Base-by-base conservation (phyloP, 2,113 vertebrate species). In the Gobius niger region DNA sequence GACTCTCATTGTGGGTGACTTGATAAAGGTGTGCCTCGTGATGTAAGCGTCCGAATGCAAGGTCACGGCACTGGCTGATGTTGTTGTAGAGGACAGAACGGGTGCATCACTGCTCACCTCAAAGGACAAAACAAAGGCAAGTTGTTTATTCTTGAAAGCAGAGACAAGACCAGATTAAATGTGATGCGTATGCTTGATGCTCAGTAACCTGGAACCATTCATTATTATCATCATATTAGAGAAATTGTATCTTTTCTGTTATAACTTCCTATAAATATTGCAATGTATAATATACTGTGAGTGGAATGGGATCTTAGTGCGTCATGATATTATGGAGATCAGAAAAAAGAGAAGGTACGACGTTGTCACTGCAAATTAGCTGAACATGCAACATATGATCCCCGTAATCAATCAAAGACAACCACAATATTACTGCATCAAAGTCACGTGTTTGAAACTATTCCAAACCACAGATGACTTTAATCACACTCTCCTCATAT, bases 61-160 rank as follows among this genome's bases (percentile, higher is more conserved):
- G 67, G 49, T 70, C 44, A 16, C 1, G 50, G 61, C 42, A 19
- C 53, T 53, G 5, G 14, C 69, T 72, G 47, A 67, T 49, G 19
- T 68, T 49, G 47, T 18, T 50, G 53, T 62, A 24, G 53, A 46
- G 6, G 57, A 52, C 3, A 0, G 9, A 46, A 63, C 59, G 63
- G 9, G 18, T 46, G 34, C 53, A 46, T 50, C 40, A 24, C n/a
- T 14, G 34, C 44, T 49, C 13, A 49, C 13, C n/a, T 73, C 10
- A 59, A 40, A 70, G 34, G 7, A 44, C 60, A n/a, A 49, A 11
- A 49, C 63, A 60, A 12, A 34, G 49, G 24, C 34, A 60, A 13
- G 53, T 10, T 34, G 24, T 34, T 34, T 34, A 34, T 34, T 34
- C 24, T 34, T 34, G 24, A 4, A 34, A 34, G 24, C 24, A 34